Evolutionary conservation across 2,113 vertebrate species (phyloP).

Genomic region (Paramormyrops kingsleyae): DNA sequence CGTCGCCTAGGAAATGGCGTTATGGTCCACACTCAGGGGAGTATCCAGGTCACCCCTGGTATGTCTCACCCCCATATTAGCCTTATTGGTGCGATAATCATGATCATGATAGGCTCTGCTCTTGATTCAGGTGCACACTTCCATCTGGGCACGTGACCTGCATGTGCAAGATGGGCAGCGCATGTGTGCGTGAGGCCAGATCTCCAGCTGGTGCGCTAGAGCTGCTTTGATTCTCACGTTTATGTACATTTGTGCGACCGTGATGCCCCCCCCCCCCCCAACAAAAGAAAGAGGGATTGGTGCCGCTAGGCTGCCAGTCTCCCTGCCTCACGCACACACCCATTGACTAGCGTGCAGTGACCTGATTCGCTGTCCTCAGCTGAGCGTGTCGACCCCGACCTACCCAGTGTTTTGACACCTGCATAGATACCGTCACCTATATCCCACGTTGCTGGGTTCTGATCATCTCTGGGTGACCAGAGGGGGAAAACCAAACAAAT

Average conservation of each 20-base stretch:
- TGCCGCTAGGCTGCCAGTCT: not conserved
- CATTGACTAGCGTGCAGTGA: not conserved
- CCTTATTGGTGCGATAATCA: not conserved
- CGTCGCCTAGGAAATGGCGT: conserved; percentile 13
- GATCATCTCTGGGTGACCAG: not conserved
- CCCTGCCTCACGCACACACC: not conserved
- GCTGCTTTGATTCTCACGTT: not conserved
- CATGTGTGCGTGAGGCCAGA: not conserved
- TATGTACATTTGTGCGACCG: not conserved
- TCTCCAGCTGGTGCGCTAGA: not conserved
- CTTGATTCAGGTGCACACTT: not conserved
- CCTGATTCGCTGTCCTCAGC: not conserved
- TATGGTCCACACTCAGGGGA: not conserved
- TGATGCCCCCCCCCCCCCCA: not conserved
- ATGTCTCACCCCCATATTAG: not conserved
- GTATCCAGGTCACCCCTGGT: not conserved
- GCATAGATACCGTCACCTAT: not conserved
- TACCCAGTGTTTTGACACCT: not conserved
- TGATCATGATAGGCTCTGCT: not conserved
- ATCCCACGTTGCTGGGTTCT: not conserved
- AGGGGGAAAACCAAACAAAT: not conserved
- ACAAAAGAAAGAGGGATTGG: too few species aligned
- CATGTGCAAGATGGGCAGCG: not conserved
- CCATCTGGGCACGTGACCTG: not conserved
- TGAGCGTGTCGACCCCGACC: not conserved